A percentile compares a stretch with the other conserved stretches of the same genome.
Conservation (phyloP, 2,113 vertebrate genomes). For the Hyperoodon ampullatus region DNA sequence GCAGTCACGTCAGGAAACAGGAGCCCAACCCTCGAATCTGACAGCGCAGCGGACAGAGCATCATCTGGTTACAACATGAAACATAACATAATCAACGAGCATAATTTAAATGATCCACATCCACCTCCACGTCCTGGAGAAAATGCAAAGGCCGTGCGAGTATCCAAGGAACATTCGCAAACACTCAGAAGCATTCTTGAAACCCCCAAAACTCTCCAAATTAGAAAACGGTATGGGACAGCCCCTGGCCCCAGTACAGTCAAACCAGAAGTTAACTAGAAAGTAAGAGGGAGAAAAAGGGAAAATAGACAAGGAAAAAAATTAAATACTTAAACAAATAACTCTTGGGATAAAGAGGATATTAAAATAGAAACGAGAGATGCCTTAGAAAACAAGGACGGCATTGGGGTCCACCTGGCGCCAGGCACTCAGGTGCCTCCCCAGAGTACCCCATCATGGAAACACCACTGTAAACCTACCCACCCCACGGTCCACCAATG, state of each 20-base stretch:
- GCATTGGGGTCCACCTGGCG: no score
- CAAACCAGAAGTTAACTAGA: not conserved
- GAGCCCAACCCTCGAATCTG: accelerated
- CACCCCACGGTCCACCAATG: accelerated
- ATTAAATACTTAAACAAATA: not conserved
- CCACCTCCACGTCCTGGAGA: not conserved
- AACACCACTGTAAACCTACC: not conserved
- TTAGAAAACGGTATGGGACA: not conserved
- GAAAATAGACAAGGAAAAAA: not conserved
- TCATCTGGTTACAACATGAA: accelerated
- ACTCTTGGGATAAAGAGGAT: not conserved
- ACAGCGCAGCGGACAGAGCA: not conserved
- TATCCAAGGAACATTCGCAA: not conserved
- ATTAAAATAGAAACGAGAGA: not conserved
- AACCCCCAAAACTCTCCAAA: not conserved
- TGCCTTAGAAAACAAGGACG: not conserved
- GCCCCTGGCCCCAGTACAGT: accelerated
- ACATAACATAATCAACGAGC: accelerated
- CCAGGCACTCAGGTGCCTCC: accelerated
- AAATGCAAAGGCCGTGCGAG: not conserved
- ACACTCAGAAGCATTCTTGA: not conserved
- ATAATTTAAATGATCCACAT: accelerated
- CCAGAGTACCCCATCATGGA: accelerated
- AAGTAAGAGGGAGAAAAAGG: not conserved
- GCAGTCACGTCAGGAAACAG: accelerated